These are phyloP conservation scores for Adela reaumurella DNA, from an alignment of 2,888 invertebrate species.

Conservation along the genomic window DNA sequence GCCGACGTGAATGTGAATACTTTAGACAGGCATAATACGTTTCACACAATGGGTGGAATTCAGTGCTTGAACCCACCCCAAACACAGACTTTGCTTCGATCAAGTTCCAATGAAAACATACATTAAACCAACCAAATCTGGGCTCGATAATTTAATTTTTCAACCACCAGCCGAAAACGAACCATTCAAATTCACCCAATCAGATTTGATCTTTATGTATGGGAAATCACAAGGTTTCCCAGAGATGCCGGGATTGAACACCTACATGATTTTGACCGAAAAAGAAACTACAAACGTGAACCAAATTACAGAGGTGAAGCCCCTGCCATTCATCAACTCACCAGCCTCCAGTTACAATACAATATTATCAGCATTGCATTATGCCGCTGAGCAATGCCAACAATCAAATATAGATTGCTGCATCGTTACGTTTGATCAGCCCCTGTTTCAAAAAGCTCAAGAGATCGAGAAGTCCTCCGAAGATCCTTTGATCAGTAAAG, in stretches of 20 bases:
- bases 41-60: slow-evolving; percentile 14
- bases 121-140: slow-evolving; percentile 3
- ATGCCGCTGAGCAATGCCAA: background rate
- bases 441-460: slow-evolving; percentile 10
- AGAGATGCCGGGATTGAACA: slow-evolving; percentile 2
- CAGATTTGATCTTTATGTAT: slow-evolving; percentile 3
- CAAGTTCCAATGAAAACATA: background rate
- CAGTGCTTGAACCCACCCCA: slow-evolving; percentile 7
- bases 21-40: slow-evolving; percentile 12
- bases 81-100: background rate
- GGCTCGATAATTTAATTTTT: slow-evolving; percentile 9
- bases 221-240: slow-evolving; percentile 1
- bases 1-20: slow-evolving; percentile 13
- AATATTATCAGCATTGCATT: slow-evolving; percentile 14
- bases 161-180: too few species aligned
- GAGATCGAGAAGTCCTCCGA: slow-evolving; percentile 7
- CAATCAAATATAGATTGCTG: slow-evolving; percentile 7
- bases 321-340: slow-evolving; percentile 8
- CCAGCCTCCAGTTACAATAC: slow-evolving; percentile 12
- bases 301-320: background rate
- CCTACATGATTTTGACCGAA: slow-evolving; percentile 1
- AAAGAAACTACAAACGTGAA: background rate
- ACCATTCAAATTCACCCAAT: too few species aligned
- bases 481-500: slow-evolving; percentile 7
- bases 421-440: slow-evolving; percentile 14